Evolutionary conservation across 2,113 vertebrate genomes (phyloP).

Genomic region (Echinops telfairi): DNA sequence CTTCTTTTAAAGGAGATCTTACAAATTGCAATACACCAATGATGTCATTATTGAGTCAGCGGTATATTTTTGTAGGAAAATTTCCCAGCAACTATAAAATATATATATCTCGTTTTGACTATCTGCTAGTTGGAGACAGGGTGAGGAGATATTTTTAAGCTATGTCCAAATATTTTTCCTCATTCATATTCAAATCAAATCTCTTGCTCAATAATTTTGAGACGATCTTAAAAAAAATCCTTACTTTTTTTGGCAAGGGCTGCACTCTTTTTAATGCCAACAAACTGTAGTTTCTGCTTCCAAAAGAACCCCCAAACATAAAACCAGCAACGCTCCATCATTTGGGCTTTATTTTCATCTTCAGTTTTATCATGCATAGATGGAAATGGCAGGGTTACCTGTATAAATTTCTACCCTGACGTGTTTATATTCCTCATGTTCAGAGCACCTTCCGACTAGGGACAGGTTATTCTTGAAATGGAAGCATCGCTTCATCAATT

Average conservation of each 20-base stretch:
- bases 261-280: conserved; percentile 69
- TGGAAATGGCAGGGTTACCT: conserved; percentile 58
- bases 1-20: background rate
- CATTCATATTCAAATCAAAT: conserved; percentile 79
- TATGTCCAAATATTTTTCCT: conserved; percentile 78
- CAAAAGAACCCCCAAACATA: background rate
- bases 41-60: conserved; percentile 73
- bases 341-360: conserved; percentile 65
- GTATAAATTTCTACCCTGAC: conserved; percentile 24
- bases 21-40: conserved; percentile 36
- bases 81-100: conserved; percentile 66
- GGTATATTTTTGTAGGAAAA: conserved; percentile 73
- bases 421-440: conserved; percentile 47
- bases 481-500: conserved; percentile 30
- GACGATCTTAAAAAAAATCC: background rate
- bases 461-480: conserved; percentile 32
- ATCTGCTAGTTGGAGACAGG: conserved; percentile 63
- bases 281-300: conserved; percentile 74
- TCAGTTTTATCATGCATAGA: background rate
- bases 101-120: conserved; percentile 60
- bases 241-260: conserved; percentile 40
- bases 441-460: background rate
- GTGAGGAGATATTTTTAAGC: conserved; percentile 80
- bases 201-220: conserved; percentile 77
- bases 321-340: background rate